phyloP scores from a whole-genome alignment of 2,113 vertebrate species.

The Spheniscus mendiculus region DNA sequence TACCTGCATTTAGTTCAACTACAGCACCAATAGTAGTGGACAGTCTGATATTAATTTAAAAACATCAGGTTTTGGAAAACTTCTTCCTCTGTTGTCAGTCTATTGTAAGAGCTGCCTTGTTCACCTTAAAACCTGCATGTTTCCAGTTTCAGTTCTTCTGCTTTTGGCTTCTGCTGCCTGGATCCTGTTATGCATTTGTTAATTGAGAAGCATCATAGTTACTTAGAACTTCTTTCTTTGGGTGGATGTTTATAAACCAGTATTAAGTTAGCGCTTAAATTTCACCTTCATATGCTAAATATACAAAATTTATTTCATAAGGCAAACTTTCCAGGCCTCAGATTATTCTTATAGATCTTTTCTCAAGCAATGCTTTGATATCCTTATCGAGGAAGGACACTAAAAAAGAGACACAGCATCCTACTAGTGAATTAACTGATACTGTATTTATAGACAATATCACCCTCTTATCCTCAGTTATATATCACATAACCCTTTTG shows the following conservation, averaged over 20 bases:
- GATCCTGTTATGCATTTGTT: background rate
- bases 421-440: background rate
- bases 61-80: background rate
- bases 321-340: background rate
- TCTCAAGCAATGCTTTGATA: background rate
- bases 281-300: background rate
- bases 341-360: background rate
- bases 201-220: background rate
- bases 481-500: background rate
- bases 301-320: background rate
- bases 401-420: background rate
- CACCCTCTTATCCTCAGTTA: background rate
- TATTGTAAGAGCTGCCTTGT: background rate
- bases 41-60: background rate
- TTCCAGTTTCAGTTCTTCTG: background rate
- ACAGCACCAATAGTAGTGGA: background rate
- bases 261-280: background rate
- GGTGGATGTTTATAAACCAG: background rate
- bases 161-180: background rate
- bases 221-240: background rate
- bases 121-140: background rate
- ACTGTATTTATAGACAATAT: background rate
- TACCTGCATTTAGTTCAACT: background rate
- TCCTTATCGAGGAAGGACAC: background rate
- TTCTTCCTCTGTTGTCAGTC: background rate